Conservation (phyloP, 64 coral and sea anemone genomes). For the Exaiptasia diaphana region DNA sequence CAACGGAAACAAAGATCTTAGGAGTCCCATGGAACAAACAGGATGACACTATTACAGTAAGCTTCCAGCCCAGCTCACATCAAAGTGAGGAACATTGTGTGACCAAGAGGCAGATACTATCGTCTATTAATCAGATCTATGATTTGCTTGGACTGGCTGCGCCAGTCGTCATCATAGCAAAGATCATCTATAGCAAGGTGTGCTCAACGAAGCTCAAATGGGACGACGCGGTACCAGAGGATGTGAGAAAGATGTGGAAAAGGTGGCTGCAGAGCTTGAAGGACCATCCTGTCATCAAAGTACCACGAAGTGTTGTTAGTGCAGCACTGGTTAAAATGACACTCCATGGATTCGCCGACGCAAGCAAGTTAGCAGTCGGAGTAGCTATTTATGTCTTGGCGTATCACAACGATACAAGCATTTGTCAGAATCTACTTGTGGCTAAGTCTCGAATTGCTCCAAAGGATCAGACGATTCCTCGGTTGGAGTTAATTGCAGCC, state of each 20-base stretch:
- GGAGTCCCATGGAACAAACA: conserved; percentile 47
- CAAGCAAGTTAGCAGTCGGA: conserved; percentile 53
- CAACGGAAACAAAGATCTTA: conserved; percentile 40
- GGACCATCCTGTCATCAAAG: conserved; percentile 7
- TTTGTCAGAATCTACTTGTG: conserved; percentile 65
- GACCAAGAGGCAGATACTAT: conserved; percentile 70
- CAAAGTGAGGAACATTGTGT: not conserved
- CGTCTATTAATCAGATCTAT: conserved; percentile 51
- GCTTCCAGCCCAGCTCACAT: not conserved
- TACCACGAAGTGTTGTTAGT: conserved; percentile 50
- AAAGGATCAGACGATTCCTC: conserved; percentile 42
- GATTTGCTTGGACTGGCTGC: conserved; percentile 43
- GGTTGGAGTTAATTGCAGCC: conserved; percentile 64
- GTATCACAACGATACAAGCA: conserved; percentile 9
- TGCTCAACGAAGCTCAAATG: conserved; percentile 46
- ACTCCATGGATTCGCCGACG: conserved; percentile 73
- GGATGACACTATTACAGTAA: conserved; percentile 24
- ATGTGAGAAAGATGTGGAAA: conserved; percentile 14
- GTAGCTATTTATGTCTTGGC: conserved; percentile 25
- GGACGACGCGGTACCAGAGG: conserved; percentile 56
- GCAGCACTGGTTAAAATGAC: not conserved
- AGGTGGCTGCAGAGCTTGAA: conserved; percentile 54
- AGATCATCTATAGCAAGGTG: conserved; percentile 60
- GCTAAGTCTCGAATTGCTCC: conserved; percentile 71
- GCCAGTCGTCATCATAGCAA: conserved; percentile 47